phyloP scores from a whole-genome alignment of 2,797 vertebrate species.

The Melanotaenia parkinsoni region DNA sequence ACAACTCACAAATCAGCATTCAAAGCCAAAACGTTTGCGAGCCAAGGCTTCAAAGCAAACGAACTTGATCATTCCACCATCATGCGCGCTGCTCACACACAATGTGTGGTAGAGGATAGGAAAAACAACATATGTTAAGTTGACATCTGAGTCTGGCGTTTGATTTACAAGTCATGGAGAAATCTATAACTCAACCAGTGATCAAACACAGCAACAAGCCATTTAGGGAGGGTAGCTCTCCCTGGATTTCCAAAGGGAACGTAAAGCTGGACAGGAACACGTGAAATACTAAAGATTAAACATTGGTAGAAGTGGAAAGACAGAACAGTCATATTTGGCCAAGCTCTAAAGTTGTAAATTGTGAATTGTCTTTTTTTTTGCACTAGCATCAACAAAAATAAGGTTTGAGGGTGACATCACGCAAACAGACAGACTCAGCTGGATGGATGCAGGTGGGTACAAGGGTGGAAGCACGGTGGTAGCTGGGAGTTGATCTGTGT shows the following conservation, averaged over 20 bases:
- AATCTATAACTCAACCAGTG: slow-evolving; percentile 65
- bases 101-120: slow-evolving; percentile 43
- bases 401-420: slow-evolving; percentile 53
- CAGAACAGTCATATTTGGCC: neutral
- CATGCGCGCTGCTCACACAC: slow-evolving; percentile 18
- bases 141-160: slow-evolving; percentile 53
- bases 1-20: neutral
- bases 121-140: slow-evolving; percentile 59
- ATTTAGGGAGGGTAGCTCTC: slow-evolving; percentile 39
- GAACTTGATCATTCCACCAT: slow-evolving; percentile 2
- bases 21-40: neutral
- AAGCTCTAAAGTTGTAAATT: neutral
- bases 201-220: slow-evolving; percentile 64
- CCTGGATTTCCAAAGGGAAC: slow-evolving; percentile 44
- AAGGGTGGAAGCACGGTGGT: slow-evolving; percentile 39
- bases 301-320: slow-evolving; percentile 6
- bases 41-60: neutral
- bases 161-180: slow-evolving; percentile 60
- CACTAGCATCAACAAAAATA: slow-evolving; percentile 42
- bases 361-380: slow-evolving; percentile 38
- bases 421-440: slow-evolving; percentile 69
- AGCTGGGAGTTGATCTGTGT: slow-evolving; percentile 68
- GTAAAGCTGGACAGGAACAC: slow-evolving; percentile 13
- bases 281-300: slow-evolving; percentile 27
- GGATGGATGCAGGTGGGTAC: slow-evolving; percentile 76